A percentile compares a stretch with the other conserved stretches of the same genome.
Conservation (phyloP, 2,113 vertebrate species). For the Ondatra zibethicus region DNA sequence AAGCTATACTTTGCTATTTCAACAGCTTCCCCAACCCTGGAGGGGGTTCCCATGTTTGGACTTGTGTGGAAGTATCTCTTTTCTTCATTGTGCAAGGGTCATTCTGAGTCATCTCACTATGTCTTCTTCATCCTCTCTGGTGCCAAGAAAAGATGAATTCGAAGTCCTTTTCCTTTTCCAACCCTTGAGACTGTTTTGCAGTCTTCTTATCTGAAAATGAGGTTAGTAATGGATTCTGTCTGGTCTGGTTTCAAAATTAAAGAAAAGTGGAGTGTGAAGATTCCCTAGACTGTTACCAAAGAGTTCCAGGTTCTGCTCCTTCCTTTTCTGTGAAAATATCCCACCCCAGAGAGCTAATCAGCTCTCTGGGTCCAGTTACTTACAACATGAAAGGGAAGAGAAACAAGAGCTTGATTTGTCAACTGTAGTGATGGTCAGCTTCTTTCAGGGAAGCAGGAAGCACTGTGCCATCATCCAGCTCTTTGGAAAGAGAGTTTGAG, state of each 20-base stretch:
- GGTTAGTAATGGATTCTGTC: neutral
- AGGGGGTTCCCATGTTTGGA: neutral
- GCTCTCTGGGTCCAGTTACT: neutral
- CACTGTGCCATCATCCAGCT: neutral
- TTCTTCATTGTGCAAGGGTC: neutral
- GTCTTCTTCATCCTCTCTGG: neutral
- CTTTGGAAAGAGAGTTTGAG: neutral
- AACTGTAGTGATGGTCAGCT: neutral
- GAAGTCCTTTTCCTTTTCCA: neutral
- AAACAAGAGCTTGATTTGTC: neutral
- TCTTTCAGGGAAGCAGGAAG: neutral
- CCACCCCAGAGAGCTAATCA: neutral
- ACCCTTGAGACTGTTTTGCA: accelerated
- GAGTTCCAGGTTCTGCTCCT: neutral
- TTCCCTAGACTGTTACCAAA: neutral
- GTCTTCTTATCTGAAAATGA: neutral
- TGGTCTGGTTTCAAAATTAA: neutral
- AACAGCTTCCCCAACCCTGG: neutral
- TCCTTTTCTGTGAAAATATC: neutral
- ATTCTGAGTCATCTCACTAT: neutral
- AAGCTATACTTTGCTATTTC: neutral
- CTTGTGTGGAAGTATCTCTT: neutral
- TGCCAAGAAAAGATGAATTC: neutral
- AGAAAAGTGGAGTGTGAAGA: neutral
- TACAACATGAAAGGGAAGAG: neutral